Evolutionary conservation across 2,888 invertebrate species (phyloP).

Genomic region (Helleia helle): DNA sequence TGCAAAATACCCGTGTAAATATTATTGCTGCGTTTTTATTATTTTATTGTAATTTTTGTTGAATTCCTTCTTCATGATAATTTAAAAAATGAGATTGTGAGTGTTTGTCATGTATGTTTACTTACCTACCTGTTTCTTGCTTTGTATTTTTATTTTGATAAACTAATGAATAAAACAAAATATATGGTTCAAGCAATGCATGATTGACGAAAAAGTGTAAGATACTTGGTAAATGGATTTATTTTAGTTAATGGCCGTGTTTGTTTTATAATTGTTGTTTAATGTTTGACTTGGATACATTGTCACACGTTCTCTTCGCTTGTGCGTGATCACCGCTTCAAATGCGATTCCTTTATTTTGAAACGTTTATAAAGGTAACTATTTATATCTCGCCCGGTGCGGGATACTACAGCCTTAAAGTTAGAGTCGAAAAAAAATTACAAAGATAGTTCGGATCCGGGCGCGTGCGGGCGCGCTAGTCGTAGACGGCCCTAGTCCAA

Average conservation of each 20-base stretch:
- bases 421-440: background rate
- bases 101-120: too few relatives aligned
- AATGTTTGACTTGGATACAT: slow-evolving; percentile 50
- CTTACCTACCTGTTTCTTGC: too few relatives aligned
- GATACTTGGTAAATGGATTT: slow-evolving; percentile 28
- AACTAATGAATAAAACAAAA: background rate
- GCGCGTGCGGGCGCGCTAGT: slow-evolving; percentile 51
- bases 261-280: slow-evolving; percentile 52
- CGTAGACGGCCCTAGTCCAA: slow-evolving; percentile 31
- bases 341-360: slow-evolving; percentile 36
- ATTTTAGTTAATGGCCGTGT: slow-evolving; percentile 56
- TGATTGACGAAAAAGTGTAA: slow-evolving; percentile 68
- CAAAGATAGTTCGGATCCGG: slow-evolving; percentile 33
- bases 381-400: background rate
- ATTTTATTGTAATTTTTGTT: too few relatives aligned
- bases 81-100: too few relatives aligned
- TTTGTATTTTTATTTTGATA: background rate
- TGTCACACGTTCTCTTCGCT: slow-evolving; percentile 71
- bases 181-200: slow-evolving; percentile 60
- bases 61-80: too few relatives aligned
- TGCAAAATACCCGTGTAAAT: background rate
- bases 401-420: background rate
- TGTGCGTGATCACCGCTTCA: slow-evolving; percentile 71
- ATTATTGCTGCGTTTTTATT: slow-evolving; percentile 1
- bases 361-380: slow-evolving; percentile 1